Base-by-base conservation (phyloP, 1,140 invertebrate genomes). In the Lepidurus couesii region DNA sequence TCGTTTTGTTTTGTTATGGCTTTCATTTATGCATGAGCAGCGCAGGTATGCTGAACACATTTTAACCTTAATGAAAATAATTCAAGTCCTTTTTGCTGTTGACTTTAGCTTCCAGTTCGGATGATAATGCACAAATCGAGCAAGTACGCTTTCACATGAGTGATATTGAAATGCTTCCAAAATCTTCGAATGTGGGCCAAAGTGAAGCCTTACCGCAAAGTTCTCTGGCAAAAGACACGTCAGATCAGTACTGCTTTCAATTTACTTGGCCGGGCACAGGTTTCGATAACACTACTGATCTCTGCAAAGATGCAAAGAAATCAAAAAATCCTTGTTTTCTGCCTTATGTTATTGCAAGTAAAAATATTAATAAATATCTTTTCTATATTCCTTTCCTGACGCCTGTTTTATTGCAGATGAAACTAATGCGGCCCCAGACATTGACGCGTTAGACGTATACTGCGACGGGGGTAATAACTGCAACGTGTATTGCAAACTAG, bases 241-340 rank as follows among this genome's bases (percentile, higher is more conserved):
- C 1, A 65, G 53, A 65, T 16, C 16, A 65, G 21, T 65, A 65
- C 13, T 65, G 53, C 13, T 65, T 65, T 21, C 53, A 65, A 65
- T 65, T 65, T 65, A 65, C 53, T 9, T 65, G 53, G 53, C 53
- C 53, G 16, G 53, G 53, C 0, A 7, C 9, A 65, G 13, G 13
- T 21, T 65, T 11, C 21, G 53, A 65, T 16, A 65, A 65, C 21
- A 65, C 53, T 7, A 65, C 53, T 7, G 53, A 65, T 9, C 53
- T 65, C n/a, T 65, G 53, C 53, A 65, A 65, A 21, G 53, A 65
- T 16, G 53, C 53, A 16, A 65, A 65, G 13, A 65, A 65, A 65
- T 13, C 53, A 4, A 65, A 9, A 65, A 13, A 65, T n/a, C 53
- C 53, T 9, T 65, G 53, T 13, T 65, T 65, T 65, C 21, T 65